Evolutionary conservation across 2,113 vertebrate species (phyloP).

Genomic region (Pelecanus crispus): DNA sequence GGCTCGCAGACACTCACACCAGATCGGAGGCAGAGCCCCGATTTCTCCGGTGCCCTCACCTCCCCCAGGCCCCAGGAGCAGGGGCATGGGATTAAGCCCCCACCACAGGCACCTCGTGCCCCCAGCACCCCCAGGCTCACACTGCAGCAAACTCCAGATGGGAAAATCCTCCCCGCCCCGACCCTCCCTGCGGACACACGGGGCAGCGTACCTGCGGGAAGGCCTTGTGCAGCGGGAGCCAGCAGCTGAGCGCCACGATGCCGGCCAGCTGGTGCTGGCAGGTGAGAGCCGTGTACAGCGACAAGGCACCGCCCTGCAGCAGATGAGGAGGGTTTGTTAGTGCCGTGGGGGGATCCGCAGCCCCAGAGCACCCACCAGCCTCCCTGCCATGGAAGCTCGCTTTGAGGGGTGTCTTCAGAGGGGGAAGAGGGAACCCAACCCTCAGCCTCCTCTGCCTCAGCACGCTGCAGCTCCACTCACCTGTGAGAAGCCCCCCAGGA

Average conservation of each 20-base stretch:
- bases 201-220: conserved; percentile 84
- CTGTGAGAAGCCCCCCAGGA: conserved; percentile 98
- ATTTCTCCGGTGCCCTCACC: not conserved
- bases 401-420: accelerated
- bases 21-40: not conserved
- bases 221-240: conserved; percentile 91
- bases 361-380: not conserved
- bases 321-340: not conserved
- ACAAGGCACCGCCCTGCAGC: conserved; percentile 91
- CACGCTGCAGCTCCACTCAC: conserved; percentile 57
- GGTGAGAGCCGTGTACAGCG: conserved; percentile 94
- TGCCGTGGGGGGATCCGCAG: accelerated
- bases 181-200: accelerated
- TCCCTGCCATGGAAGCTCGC: accelerated
- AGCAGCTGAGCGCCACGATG: conserved; percentile 94
- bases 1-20: not conserved
- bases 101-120: accelerated
- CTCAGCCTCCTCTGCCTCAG: not conserved
- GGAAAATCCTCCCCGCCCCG: accelerated
- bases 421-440: too few relatives aligned
- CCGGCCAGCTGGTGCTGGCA: conserved; percentile 92
- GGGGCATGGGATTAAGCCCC: not conserved
- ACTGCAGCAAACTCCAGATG: accelerated
- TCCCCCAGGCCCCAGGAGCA: not conserved
- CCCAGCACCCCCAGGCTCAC: not conserved